A percentile compares a stretch with the other conserved stretches of the same genome.
Evolutionary conservation across 2,888 invertebrate species (phyloP).

Genomic region (Diaperis boleti): DNA sequence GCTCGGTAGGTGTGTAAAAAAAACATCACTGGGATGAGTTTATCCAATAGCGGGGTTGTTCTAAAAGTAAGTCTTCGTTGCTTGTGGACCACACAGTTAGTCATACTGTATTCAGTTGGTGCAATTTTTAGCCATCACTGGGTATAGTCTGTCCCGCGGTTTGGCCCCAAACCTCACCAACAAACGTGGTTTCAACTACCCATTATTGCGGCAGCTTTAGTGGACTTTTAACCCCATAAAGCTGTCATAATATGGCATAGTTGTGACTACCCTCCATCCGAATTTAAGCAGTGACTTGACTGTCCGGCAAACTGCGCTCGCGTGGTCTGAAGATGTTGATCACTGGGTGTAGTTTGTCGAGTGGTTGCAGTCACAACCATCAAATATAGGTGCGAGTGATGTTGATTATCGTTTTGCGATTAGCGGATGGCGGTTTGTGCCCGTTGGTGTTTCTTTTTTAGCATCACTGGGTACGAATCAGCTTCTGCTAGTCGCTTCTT

Average conservation of each 20-base stretch:
- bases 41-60: not conserved
- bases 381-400: too few relatives aligned
- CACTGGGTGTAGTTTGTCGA: slow-evolving; percentile 57
- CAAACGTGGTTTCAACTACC: not conserved
- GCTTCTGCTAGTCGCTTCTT: too few relatives aligned
- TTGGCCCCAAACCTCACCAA: not conserved
- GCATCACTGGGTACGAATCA: too few relatives aligned
- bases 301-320: not conserved
- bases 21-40: slow-evolving; percentile 16
- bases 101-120: slow-evolving; percentile 46
- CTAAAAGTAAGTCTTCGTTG: not conserved
- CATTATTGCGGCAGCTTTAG: slow-evolving; percentile 1
- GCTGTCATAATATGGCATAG: slow-evolving; percentile 4
- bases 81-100: slow-evolving; percentile 7
- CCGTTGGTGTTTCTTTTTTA: too few relatives aligned
- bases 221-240: not conserved
- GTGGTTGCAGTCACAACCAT: too few relatives aligned
- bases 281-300: not conserved
- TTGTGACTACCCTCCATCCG: too few relatives aligned
- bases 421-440: too few relatives aligned
- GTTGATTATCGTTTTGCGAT: too few relatives aligned
- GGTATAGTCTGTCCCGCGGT: slow-evolving; percentile 49
- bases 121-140: slow-evolving; percentile 49
- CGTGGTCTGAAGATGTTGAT: slow-evolving; percentile 15
- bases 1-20: slow-evolving; percentile 18